phyloP scores from a whole-genome alignment of 2,888 invertebrate genomes.

The Stenichneumon culpator region DNA sequence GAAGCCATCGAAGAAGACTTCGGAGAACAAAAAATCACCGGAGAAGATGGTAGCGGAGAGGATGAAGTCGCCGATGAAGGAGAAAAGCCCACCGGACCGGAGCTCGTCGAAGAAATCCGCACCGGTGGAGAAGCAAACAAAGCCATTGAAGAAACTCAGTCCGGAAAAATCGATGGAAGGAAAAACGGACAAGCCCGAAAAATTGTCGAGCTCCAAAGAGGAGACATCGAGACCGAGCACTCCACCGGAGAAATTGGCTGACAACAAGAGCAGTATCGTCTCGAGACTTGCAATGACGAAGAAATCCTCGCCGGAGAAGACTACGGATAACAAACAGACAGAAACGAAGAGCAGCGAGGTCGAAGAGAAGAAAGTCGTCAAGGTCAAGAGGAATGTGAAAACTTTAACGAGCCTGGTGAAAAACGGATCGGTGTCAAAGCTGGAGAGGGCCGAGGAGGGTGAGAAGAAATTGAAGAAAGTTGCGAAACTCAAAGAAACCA shows the following conservation, averaged over 20 bases:
- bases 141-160: constrained; percentile 76
- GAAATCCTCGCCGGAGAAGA: constrained; percentile 74
- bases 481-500: constrained; percentile 71
- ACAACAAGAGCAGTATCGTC: constrained; percentile 71
- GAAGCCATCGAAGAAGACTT: constrained; percentile 70
- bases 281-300: constrained; percentile 53
- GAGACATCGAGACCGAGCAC: constrained; percentile 69
- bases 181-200: constrained; percentile 82
- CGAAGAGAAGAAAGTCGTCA: constrained; percentile 73
- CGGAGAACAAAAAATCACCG: constrained; percentile 70
- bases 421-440: constrained; percentile 68
- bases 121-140: constrained; percentile 65
- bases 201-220: constrained; percentile 61
- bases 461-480: constrained; percentile 75
- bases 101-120: constrained; percentile 30
- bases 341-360: constrained; percentile 67
- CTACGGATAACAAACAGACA: constrained; percentile 73
- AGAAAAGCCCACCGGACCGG: constrained; percentile 61
- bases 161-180: constrained; percentile 78
- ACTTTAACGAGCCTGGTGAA: constrained; percentile 69
- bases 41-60: constrained; percentile 71
- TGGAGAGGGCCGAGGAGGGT: constrained; percentile 71
- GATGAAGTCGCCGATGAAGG: constrained; percentile 73
- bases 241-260: constrained; percentile 73
- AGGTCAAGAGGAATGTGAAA: constrained; percentile 74